Conservation (phyloP, 2,113 vertebrate species). For the Delphinus delphis region DNA sequence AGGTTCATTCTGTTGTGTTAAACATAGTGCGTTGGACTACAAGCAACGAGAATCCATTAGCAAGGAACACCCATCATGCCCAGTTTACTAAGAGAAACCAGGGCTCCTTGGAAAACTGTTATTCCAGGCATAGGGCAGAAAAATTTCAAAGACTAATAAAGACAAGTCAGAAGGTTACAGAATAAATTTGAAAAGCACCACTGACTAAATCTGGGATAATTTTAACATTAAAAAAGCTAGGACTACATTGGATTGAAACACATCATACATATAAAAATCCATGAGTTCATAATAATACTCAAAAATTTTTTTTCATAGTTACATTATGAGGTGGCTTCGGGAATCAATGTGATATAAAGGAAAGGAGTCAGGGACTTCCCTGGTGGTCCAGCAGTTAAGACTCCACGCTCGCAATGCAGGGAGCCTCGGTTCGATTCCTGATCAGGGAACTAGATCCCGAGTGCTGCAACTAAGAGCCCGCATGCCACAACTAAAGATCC, state of each 20-base stretch:
- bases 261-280: not conserved
- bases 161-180: not conserved
- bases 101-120: not conserved
- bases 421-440: too few species aligned
- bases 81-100: not conserved
- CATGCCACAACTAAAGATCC: too few species aligned
- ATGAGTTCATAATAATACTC: not conserved
- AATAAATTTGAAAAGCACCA: not conserved
- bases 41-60: not conserved
- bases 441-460: too few species aligned
- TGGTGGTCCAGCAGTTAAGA: too few species aligned
- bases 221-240: not conserved
- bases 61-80: too few species aligned
- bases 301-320: not conserved
- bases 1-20: not conserved
- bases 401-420: fast-evolving
- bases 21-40: not conserved
- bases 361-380: not conserved
- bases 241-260: not conserved
- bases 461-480: too few species aligned
- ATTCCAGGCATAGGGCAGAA: not conserved
- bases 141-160: not conserved
- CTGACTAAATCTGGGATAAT: not conserved
- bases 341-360: not conserved
- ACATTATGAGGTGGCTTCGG: not conserved